Conservation (phyloP, 1,140 invertebrate genomes). For the Drosophila pallidifrons region DNA sequence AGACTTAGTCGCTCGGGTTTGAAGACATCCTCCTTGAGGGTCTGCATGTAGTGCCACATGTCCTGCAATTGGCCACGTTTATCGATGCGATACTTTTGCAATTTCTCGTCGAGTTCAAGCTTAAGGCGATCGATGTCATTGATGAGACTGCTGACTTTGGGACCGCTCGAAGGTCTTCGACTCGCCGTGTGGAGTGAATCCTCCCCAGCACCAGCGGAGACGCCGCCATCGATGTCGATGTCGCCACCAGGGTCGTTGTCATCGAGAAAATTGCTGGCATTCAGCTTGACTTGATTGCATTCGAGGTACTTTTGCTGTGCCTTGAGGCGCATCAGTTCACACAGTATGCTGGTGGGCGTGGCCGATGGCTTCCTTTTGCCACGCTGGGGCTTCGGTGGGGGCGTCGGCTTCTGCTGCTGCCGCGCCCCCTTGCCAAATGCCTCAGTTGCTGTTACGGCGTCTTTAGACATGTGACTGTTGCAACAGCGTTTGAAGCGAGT, state of each 20-base stretch:
- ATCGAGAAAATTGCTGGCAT: constrained; percentile 60
- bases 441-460: constrained; percentile 5
- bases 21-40: constrained; percentile 71
- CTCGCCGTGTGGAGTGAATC: not conserved
- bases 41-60: constrained; percentile 65
- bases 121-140: constrained; percentile 71
- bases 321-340: constrained; percentile 78
- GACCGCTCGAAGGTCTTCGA: constrained; percentile 43
- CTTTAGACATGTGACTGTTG: constrained; percentile 62
- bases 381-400: constrained; percentile 54
- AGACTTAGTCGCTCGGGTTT: constrained; percentile 61
- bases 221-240: too few relatives aligned
- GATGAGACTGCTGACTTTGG: constrained; percentile 49
- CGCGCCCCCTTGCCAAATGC: not conserved
- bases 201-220: too few relatives aligned
- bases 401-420: constrained; percentile 8
- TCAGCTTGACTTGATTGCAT: constrained; percentile 76
- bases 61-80: constrained; percentile 65
- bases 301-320: constrained; percentile 84
- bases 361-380: constrained; percentile 29
- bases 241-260: constrained; percentile 18
- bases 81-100: constrained; percentile 42
- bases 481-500: constrained; percentile 17
- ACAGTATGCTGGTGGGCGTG: constrained; percentile 70
- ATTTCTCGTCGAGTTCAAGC: constrained; percentile 49